These are phyloP conservation scores for Pantherophis guttatus DNA, from an alignment of 2,113 vertebrate species.

Conservation along the genomic window DNA sequence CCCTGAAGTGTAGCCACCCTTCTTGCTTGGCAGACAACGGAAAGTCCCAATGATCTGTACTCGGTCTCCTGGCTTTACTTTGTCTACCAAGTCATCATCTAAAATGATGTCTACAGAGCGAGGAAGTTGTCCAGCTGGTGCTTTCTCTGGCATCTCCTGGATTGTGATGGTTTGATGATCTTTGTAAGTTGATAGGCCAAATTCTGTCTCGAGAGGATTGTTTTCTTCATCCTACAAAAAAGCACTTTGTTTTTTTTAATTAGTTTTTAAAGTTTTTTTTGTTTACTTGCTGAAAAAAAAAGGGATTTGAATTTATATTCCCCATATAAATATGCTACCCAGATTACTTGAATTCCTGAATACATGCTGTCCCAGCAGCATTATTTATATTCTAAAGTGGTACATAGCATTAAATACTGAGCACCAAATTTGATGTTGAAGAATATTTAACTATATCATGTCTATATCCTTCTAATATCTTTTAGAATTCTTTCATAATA, in stretches of 20 bases:
- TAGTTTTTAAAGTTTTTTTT: background rate
- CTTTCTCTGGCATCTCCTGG: constrained; percentile 99
- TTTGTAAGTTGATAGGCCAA: constrained; percentile 90
- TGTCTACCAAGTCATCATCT: constrained; percentile 93
- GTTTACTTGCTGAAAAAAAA: background rate
- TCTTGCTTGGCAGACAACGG: constrained; percentile 93
- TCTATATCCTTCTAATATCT: background rate
- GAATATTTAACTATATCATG: background rate
- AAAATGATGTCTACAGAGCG: constrained; percentile 93
- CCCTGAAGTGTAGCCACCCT: constrained; percentile 91
- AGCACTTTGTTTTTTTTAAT: background rate
- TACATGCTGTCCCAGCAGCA: background rate
- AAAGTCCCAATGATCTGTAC: constrained; percentile 92
- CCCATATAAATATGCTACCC: background rate
- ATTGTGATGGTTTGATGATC: constrained; percentile 96
- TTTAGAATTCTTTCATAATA: background rate
- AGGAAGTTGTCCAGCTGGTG: constrained; percentile 94
- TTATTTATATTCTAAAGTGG: background rate
- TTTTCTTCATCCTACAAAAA: constrained; percentile 89
- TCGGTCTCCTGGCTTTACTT: constrained; percentile 89
- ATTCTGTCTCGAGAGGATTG: constrained; percentile 95
- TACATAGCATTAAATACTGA: background rate
- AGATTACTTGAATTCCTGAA: accelerated
- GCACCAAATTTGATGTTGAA: background rate
- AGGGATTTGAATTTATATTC: background rate